Base-by-base conservation (phyloP, 2,888 invertebrate genomes). In the Hyposoter didymator region DNA sequence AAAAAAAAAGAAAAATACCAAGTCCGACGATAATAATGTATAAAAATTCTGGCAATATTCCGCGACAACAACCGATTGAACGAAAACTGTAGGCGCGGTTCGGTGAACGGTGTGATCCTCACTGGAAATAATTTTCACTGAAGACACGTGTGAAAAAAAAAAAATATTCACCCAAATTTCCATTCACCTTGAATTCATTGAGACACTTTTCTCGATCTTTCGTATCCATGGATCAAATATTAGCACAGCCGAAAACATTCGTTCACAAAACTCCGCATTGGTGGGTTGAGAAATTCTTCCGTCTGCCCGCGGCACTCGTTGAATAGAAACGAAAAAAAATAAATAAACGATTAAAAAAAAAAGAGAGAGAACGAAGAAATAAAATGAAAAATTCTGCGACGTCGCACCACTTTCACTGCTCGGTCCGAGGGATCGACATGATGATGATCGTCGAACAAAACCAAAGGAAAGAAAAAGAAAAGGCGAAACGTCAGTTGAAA, bases 161-260 rank as follows among this genome's bases (percentile, higher is more conserved):
- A 28, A 73, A 47, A 52, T 47, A 43, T 19, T 28, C 47, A 22
- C 59, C 49, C 28, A n/a, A 81, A 76, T 76, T 17, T 55, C 19
- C 47, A 78, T 78, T 84, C 81, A 64, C 82, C 82, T 79, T 67
- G 67, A 72, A 14, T 64, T 64, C 74, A 78, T 70, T 66, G 32
- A 47, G 39, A 47, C 78, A 82, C 79, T 79, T 82, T 72, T 72
- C 79, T 66, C 45, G 39, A 52, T 75, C 55, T 45, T 69, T 74
- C 47, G 49, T 79, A 76, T 79, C 78, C 82, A 74, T 79, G 32
- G 82, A 75, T 59, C 67, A 62, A 70, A 49, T 28, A 59, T 69
- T 10, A 10, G 10, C 62, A 43, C 45, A 28, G 7, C 45, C 47
- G 49, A 22, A 45, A 47, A 55, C 43, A 19, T 74, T 17, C 39